Evolutionary conservation across 2,797 vertebrate species (phyloP), one percentile per base, ranked within the genome.

Genomic region (Heliangelus exortis): DNA sequence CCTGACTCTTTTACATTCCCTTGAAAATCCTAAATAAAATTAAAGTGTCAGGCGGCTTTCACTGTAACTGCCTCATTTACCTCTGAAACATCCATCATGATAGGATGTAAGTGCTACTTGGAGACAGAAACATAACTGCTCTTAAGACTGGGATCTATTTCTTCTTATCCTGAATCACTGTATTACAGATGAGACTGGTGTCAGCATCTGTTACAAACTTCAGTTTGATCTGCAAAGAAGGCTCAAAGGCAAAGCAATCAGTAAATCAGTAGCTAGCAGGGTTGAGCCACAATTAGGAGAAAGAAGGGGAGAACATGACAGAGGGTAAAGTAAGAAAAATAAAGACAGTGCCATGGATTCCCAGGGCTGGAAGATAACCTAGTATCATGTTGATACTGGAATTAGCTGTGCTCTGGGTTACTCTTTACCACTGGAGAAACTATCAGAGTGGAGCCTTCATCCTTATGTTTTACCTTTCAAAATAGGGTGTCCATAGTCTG

Each of bases 371-470:
- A 58, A 85, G 8, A 20, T 14, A 87, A 47, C 4, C 3, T 11
- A 59, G 23, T 21, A 7, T 57, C 4, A 4, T 15, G 15, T 4
- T 5, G 7, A 33, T 63, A 39, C 0, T 20, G 9, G 18, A 58
- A 48, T 28, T 66, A 50, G 3, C 11, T 69, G 3, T 63, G 7
- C 7, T 31, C n/a, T 80, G 53, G 10, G 12, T 63, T 12, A 11
- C 47, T 62, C 31, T 69, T 63, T 53, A 22, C 55, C 36, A 17
- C 14, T 25, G 17, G 15, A 1, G 1, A 88, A 47, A 59, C 11
- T 29, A 31, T 11, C 41, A 36, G 2, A 28, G 5, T 9, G 5
- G 8, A 85, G 17, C 29, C 10, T 69, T 83, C 0, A 0, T 31
- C 13, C 7, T 23, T 29, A 0, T 16, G 9, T 31, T 92, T 73